Conservation (phyloP, 2,113 vertebrate genomes). For the Eolophus roseicapilla region DNA sequence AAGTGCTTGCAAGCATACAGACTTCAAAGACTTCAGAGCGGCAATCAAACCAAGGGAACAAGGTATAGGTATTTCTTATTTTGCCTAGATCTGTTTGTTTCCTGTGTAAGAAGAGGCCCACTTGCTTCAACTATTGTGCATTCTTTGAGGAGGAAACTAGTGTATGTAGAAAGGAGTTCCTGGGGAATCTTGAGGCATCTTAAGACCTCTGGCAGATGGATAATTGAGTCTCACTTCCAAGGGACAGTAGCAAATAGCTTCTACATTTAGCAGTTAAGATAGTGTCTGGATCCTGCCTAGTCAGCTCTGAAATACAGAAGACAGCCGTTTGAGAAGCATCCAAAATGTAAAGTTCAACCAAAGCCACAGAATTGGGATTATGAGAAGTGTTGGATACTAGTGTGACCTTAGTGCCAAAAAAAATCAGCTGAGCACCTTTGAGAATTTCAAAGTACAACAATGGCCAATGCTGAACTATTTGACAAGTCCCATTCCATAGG, state of each 20-base stretch:
- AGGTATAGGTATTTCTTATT: neutral
- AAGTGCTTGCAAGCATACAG: neutral
- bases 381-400: fast-evolving
- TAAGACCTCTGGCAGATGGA: neutral
- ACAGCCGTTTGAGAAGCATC: neutral
- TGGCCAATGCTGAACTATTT: neutral
- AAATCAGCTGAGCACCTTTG: neutral
- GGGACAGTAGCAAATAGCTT: neutral
- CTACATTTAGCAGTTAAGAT: neutral
- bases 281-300: neutral
- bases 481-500: neutral
- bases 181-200: neutral
- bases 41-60: neutral
- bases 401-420: neutral
- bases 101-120: neutral
- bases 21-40: neutral
- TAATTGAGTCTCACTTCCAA: neutral
- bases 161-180: neutral
- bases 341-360: neutral
- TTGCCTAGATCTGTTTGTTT: neutral
- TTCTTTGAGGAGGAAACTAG: neutral
- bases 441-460: neutral
- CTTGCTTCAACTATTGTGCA: neutral
- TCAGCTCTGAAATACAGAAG: neutral
- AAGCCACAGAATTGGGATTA: neutral